Base-by-base conservation (phyloP, 2,797 vertebrate genomes). In the Leucoraja ocellata region DNA sequence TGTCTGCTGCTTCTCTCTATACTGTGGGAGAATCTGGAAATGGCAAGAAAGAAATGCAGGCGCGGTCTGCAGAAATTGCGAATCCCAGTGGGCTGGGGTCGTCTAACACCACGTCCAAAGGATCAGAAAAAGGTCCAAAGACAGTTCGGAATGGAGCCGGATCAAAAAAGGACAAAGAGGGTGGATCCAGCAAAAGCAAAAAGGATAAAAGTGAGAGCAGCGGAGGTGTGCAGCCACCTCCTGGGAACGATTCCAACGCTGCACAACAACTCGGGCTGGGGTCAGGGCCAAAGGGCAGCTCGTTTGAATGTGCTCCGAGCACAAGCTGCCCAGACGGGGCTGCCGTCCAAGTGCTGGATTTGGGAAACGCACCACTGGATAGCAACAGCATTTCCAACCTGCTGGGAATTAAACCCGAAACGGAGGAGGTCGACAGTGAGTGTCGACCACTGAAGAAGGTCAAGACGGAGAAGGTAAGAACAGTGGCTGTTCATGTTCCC, bases 401-500 rank as follows among this genome's bases (percentile, higher is more conserved):
- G 54, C 96, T 99, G 97, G 97, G 97, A 95, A 96, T 97, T 96
- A 99, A 99, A 96, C 96, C 97, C 1, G 99, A 99, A 96, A 96
- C 97, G 93, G 98, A 99, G 95, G 99, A 99, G 90, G 97, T 98
- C 95, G 98, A 99, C 94, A 96, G 94, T 76, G 98, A 99, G 94
- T 99, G 98, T 96, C 98, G 99, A 95, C 96, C 96, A 73, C 95
- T 98, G 95, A 99, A 99, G 95, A 99, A 99, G 95, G 97, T 99
- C 95, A 99, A 99, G 96, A 97, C 97, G 18, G 99, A 99, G 96
- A 99, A 99, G 98, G 99, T 99, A 98, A 95, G 98, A 95, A 93
- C 68, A 54, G 71, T 54, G 71, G 36, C 71, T 1, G 36, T 39
- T 74, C 54, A 23, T 68, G 21, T 91, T 10, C 21, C 61, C 7